These are phyloP conservation scores for Acrobasis repandana DNA, from an alignment of 2,888 invertebrate species.

Conservation along the genomic window DNA sequence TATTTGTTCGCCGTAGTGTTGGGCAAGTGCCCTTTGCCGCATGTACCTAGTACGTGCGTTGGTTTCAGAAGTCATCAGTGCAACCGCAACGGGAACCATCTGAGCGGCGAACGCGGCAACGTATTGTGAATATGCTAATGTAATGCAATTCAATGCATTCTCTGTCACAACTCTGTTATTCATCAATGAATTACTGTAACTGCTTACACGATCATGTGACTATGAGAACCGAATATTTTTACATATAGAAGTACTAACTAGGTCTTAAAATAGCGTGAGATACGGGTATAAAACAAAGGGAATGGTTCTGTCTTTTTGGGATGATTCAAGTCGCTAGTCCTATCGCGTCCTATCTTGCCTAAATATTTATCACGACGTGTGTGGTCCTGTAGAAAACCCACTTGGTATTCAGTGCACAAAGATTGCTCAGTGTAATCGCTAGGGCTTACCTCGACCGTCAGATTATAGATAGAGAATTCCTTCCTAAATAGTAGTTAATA, in stretches of 20 bases:
- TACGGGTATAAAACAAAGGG: too few relatives aligned
- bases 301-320: background rate
- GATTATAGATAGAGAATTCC: constrained; percentile 15
- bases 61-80: constrained; percentile 54
- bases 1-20: constrained; percentile 32
- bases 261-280: background rate
- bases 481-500: background rate
- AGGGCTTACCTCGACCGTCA: constrained; percentile 17
- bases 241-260: background rate
- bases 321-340: background rate
- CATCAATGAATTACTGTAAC: constrained; percentile 43
- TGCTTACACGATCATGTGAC: background rate
- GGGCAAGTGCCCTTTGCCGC: constrained; percentile 47
- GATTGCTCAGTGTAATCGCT: constrained; percentile 27
- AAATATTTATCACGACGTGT: constrained; percentile 30
- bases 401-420: constrained; percentile 45
- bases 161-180: constrained; percentile 44
- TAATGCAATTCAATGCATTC: constrained; percentile 46
- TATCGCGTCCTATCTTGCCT: background rate
- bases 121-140: constrained; percentile 63
- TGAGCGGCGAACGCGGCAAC: constrained; percentile 28
- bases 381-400: constrained; percentile 40
- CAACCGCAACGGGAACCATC: constrained; percentile 37
- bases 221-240: background rate
- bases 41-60: constrained; percentile 56